phyloP scores from a whole-genome alignment of 2,113 vertebrate species.

The Ctenomys sociabilis region DNA sequence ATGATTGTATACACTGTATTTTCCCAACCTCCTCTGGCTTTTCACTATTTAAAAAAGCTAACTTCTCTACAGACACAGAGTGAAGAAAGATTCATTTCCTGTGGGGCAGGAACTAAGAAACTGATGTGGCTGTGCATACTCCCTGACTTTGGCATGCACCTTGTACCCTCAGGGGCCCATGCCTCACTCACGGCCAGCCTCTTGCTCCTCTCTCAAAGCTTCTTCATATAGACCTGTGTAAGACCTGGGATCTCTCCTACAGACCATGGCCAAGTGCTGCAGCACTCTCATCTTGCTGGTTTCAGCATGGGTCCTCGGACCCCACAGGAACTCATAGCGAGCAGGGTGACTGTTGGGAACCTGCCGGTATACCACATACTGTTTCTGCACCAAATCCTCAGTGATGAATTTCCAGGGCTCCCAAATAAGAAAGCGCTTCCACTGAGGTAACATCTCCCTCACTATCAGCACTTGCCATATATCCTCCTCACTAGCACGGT shows the following conservation, averaged over 20 bases:
- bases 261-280: neutral
- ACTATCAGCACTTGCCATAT: neutral
- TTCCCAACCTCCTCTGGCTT: neutral
- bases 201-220: neutral
- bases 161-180: no score
- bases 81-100: neutral
- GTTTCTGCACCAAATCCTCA: neutral
- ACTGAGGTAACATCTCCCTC: neutral
- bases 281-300: neutral
- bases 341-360: neutral
- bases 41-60: no score
- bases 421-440: neutral
- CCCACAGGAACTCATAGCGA: neutral
- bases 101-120: neutral
- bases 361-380: neutral
- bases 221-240: neutral
- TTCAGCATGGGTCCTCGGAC: neutral
- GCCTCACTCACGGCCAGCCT: neutral
- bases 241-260: neutral
- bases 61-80: neutral
- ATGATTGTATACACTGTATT: neutral
- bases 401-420: neutral
- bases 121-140: neutral
- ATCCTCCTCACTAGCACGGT: neutral
- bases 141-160: neutral